Evolutionary conservation across 2,888 invertebrate species (phyloP), one percentile per base, ranked within the genome.

Genomic region (Sesamia inferens): DNA sequence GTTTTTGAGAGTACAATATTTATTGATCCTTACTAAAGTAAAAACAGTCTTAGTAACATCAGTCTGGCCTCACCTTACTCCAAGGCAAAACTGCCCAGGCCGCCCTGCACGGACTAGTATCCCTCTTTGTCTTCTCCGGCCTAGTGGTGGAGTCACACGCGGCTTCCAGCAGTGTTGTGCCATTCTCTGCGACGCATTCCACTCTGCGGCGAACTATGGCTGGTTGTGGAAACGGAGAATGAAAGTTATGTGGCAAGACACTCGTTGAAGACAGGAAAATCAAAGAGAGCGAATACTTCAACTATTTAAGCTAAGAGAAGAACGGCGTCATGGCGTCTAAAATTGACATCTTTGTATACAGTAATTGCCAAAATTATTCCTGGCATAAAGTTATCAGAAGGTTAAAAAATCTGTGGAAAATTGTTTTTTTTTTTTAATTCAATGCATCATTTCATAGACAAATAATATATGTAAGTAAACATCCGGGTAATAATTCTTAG

Each of bases 51-150:
- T 5, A 5, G 22, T 24, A 1, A 19, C 10, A 39, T 24, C 22
- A 31, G 8, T 31, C n/a, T 54, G 0, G 13, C 44, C 81, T 93
- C 94, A 99, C 99, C 97, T 98, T 98, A 58, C 99, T 99, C 99
- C 99, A 99, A 74, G 98, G 97, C 13, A 99, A 98, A 7, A 98
- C 98, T 78, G 98, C 97, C 99, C 99, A 99, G 68, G 98, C 97
- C 0, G 99, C 98, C 88, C 97, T 97, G 95, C 99, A 99, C n/a
- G 97, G 97, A 89, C 97, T 98, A 88, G 97, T 97, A 90, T 99
- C 99, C 89, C 98, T 98, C 90, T 98, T 97, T 48, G 97, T 97
- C 85, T 97, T 97, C 68, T 97, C 97, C 0, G 99, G 99, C 88
- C 97, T 97, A 51, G 97, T 97, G 79, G 97, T 96, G 83, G 97